Conservation (phyloP, 2,113 vertebrate genomes). For the Thryonomys swinderianus region DNA sequence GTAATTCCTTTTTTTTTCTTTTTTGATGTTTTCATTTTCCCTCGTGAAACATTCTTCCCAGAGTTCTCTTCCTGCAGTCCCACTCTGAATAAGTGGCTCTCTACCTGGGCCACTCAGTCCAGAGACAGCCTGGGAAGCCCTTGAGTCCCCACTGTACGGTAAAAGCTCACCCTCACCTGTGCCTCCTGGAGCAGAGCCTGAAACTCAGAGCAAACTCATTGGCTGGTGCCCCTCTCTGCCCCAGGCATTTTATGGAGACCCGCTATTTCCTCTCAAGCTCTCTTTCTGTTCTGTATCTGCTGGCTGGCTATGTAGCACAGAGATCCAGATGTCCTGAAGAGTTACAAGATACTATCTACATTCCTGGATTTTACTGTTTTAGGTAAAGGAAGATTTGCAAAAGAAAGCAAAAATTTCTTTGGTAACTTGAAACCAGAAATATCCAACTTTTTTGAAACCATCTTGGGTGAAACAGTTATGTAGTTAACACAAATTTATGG, state of each 20-base stretch:
- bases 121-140: not conserved
- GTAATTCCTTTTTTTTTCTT: not conserved
- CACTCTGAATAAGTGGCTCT: not conserved
- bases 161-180: not conserved
- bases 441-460: not conserved
- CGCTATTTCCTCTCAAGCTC: not conserved
- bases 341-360: not conserved
- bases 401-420: conserved; percentile 35
- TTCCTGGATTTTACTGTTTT: not conserved
- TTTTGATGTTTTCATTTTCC: not conserved
- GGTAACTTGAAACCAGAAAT: conserved; percentile 23
- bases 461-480: not conserved
- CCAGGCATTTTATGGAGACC: not conserved
- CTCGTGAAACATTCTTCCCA: not conserved
- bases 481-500: not conserved
- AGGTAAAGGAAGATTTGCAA: not conserved
- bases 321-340: not conserved
- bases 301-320: not conserved
- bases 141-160: not conserved
- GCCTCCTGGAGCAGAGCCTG: not conserved
- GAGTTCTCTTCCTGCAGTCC: not conserved
- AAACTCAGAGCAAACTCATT: not conserved
- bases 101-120: not conserved
- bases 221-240: rapidly evolving
- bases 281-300: not conserved